phyloP scores from a whole-genome alignment of 2,888 invertebrate species.

The Ashinkailepas kermadecensis region DNA sequence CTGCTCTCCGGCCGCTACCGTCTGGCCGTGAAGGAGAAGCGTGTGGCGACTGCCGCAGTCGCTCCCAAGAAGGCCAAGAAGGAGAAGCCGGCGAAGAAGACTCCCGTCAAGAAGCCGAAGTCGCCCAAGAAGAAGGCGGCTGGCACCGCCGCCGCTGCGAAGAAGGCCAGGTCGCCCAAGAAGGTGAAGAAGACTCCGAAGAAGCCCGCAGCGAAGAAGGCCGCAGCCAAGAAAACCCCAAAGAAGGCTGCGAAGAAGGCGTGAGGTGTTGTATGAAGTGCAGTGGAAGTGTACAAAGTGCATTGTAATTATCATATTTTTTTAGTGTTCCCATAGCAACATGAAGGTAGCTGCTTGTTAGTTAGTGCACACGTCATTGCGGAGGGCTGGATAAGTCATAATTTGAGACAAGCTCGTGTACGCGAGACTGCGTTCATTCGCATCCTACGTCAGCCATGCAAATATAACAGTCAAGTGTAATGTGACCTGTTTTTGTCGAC shows the following conservation, averaged over 20 bases:
- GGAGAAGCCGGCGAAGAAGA: conserved; percentile 36
- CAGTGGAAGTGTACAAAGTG: neutral
- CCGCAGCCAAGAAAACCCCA: neutral
- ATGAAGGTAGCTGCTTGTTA: neutral
- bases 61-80: neutral
- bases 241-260: conserved; percentile 15
- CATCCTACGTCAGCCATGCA: too few relatives aligned
- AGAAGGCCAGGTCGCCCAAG: conserved; percentile 27
- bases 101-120: conserved; percentile 33
- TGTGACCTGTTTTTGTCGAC: too few relatives aligned
- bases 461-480: too few relatives aligned
- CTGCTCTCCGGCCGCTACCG: conserved; percentile 33
- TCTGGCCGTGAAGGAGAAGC: conserved; percentile 27
- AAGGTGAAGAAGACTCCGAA: conserved; percentile 3
- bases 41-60: conserved; percentile 28
- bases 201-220: conserved; percentile 2
- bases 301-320: conserved; percentile 9
- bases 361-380: too few relatives aligned
- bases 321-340: neutral
- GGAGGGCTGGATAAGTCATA: too few relatives aligned
- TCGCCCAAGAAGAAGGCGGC: conserved; percentile 19
- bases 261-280: neutral
- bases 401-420: too few relatives aligned
- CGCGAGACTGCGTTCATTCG: too few relatives aligned
- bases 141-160: conserved; percentile 33